Evolutionary conservation across 1,140 invertebrate genomes (phyloP), one percentile per base, ranked within the genome.

Genomic region (Drosophila punjabiensis): DNA sequence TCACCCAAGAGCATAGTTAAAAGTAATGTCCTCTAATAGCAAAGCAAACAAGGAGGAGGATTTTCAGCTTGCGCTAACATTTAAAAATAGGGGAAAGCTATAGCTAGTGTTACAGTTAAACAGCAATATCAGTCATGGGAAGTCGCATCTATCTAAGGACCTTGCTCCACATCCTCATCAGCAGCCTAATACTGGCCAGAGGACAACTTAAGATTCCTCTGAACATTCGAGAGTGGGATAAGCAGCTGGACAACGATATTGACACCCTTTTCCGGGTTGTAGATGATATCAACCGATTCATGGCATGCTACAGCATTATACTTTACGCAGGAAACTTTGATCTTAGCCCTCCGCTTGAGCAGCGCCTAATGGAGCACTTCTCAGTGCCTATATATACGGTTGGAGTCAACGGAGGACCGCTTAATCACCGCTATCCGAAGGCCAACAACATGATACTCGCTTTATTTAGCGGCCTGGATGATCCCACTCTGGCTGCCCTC

Each of bases 391-490:
- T 39, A 6, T 41, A 60, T 32, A n/a, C n/a, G 1, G 18, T 65
- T 13, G 33, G 14, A 9, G 24, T 35, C 7, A n/a, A 24, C 4
- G 10, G 24, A 0, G 18, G 14, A n/a, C 35, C 28, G 8, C 4
- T 41, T 0, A 33, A 65, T 14, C 61, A 53, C 13, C 16, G 32
- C 1, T 60, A 65, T 18, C 13, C n/a, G 0, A 18, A 0, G 0
- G 16, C 28, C 5, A 13, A 16, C 4, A 11, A 6, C 6, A 16
- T 30, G 33, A n/a, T 30, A 3, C 9, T 65, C 5, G 8, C 16
- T 20, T 3, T 65, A 9, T 60, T 60, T 2, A 24, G 24, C 18
- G 53, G 50, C 11, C n/a, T 64, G 8, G 13, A 64, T 16, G 62
- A 64, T 32, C 50, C 62, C 6, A 32, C 24, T 8, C n/a, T 64